phyloP scores from a whole-genome alignment of 2,888 invertebrate species.

The Drosophila sordidula region DNA sequence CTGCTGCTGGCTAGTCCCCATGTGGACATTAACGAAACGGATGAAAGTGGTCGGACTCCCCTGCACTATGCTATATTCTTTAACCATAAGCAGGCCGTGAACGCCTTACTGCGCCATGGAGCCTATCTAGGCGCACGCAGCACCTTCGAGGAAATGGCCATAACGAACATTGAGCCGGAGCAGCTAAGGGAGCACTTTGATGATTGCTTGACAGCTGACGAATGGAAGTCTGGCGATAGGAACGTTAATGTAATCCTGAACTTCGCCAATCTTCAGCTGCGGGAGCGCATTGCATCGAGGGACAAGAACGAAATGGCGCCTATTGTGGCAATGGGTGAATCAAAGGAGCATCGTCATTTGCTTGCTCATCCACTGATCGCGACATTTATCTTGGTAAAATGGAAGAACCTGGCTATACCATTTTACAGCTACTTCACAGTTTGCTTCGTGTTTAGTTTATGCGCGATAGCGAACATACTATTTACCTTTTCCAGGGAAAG shows the following conservation, averaged over 20 bases:
- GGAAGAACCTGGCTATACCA: constrained; percentile 86
- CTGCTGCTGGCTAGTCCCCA: constrained; percentile 87
- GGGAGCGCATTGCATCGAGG: constrained; percentile 90
- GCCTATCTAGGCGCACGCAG: constrained; percentile 90
- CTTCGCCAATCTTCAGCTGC: constrained; percentile 88
- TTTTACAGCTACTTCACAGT: neutral
- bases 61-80: constrained; percentile 91
- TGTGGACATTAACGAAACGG: constrained; percentile 88
- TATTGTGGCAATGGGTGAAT: constrained; percentile 87
- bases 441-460: neutral
- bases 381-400: constrained; percentile 91
- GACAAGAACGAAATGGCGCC: constrained; percentile 64
- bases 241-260: constrained; percentile 90
- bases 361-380: constrained; percentile 91
- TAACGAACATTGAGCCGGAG: constrained; percentile 89
- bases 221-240: constrained; percentile 87
- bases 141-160: constrained; percentile 88
- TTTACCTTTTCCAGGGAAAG: neutral
- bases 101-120: constrained; percentile 88
- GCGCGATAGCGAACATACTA: neutral
- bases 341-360: constrained; percentile 88
- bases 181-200: constrained; percentile 90
- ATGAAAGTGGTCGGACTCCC: constrained; percentile 88
- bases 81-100: constrained; percentile 87
- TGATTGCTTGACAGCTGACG: constrained; percentile 89